Percentiles rank a stretch among this genome's conserved stretches.
Evolutionary conservation across 1,140 invertebrate species (phyloP).

Genomic region (Drosophila carrolli): DNA sequence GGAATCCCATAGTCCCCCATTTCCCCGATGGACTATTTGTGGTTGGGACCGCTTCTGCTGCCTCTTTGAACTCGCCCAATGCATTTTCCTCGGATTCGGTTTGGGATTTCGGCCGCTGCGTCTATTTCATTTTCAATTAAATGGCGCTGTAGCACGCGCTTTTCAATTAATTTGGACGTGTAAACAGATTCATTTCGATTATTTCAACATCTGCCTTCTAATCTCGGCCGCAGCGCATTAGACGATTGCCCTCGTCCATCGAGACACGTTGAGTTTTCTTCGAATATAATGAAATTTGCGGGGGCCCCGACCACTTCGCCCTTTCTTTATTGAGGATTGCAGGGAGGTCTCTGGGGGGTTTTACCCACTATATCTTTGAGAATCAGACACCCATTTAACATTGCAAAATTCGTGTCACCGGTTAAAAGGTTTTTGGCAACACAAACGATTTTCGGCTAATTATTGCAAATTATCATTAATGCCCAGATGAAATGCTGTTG

Average conservation of each 20-base stretch:
- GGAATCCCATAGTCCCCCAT: conserved; percentile 10
- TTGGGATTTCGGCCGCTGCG: conserved; percentile 28
- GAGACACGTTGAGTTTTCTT: conserved; percentile 22
- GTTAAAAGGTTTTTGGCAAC: conserved; percentile 57
- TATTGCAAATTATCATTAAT: conserved; percentile 27
- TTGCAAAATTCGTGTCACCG: conserved; percentile 51
- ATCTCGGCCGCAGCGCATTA: conserved; percentile 60
- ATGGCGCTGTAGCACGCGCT: conserved; percentile 75
- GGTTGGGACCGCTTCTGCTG: conserved; percentile 9
- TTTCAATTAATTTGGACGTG: conserved; percentile 83
- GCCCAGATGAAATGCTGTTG: conserved; percentile 33
- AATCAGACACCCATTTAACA: conserved; percentile 34
- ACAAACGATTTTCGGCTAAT: conserved; percentile 25
- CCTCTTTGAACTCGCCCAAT: conserved; percentile 39
- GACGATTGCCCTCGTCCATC: conserved; percentile 38
- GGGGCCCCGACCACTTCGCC: conserved; percentile 31
- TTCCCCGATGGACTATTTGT: conserved; percentile 30
- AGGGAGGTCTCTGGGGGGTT: not conserved
- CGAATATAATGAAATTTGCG: conserved; percentile 15
- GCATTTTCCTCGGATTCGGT: conserved; percentile 23
- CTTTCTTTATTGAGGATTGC: conserved; percentile 22
- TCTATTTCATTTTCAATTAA: conserved; percentile 81
- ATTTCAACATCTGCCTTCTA: conserved; percentile 82
- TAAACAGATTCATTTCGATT: conserved; percentile 84
- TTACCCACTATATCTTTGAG: not conserved